Evolutionary conservation across 2,797 vertebrate genomes (phyloP).

Genomic region (Syndactyla subalaris): DNA sequence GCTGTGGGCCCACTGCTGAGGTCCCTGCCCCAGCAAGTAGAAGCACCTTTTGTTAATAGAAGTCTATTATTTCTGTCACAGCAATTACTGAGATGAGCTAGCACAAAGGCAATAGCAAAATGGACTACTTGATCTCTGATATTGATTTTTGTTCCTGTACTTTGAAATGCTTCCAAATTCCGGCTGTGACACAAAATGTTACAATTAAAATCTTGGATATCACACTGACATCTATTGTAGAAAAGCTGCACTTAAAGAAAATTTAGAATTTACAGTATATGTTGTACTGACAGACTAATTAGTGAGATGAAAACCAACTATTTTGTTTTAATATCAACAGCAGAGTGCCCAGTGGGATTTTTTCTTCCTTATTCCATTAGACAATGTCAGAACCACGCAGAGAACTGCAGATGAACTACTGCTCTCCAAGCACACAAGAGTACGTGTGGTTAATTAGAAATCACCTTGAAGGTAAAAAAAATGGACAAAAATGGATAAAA

Average conservation of each 20-base stretch:
- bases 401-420: neutral
- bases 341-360: neutral
- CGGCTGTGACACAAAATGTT: neutral
- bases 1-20: neutral
- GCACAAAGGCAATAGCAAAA: neutral
- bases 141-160: constrained; percentile 9
- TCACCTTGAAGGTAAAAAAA: neutral
- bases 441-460: neutral
- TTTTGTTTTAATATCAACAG: neutral
- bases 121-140: neutral
- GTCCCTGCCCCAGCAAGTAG: neutral
- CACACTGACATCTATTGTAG: neutral
- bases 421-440: neutral
- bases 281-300: constrained; percentile 6
- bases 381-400: neutral
- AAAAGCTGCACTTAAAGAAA: neutral
- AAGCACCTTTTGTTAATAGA: neutral
- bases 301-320: neutral
- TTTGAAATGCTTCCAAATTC: constrained; percentile 37
- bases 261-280: neutral
- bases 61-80: neutral
- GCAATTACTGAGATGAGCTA: neutral
- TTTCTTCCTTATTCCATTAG: neutral
- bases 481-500: no score
- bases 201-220: neutral